phyloP scores from a whole-genome alignment of 2,113 vertebrate species.

The Zapornia atra region DNA sequence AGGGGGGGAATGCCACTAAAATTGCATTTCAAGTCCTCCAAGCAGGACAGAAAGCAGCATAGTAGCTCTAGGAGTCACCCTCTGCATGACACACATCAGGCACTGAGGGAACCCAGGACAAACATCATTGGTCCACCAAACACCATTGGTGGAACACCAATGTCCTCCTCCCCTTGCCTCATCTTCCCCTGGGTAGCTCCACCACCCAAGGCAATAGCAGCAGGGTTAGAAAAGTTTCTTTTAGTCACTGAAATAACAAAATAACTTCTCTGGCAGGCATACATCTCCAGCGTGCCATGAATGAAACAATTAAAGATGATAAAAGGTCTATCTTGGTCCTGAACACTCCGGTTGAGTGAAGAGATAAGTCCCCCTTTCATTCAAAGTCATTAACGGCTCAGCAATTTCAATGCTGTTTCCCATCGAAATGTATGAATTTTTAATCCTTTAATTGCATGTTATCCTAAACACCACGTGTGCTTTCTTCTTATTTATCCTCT shows the following conservation, averaged over 20 bases:
- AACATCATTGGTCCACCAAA: not conserved
- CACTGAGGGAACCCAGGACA: not conserved
- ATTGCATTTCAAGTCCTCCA: not conserved
- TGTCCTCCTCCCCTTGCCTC: not conserved
- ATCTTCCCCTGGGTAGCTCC: not conserved
- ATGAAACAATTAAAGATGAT: not conserved
- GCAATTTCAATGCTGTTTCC: not conserved
- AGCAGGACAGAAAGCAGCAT: not conserved
- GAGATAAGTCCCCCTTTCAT: conserved; percentile 30
- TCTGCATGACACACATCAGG: rapidly evolving
- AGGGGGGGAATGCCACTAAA: not conserved
- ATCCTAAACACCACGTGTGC: not conserved
- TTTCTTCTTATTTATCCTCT: conserved; percentile 2
- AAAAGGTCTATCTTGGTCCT: not conserved
- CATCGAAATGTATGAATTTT: conserved; percentile 31
- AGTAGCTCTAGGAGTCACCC: not conserved
- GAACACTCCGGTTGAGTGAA: not conserved
- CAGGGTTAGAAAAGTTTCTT: not conserved
- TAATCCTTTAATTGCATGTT: conserved; percentile 53
- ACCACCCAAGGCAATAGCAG: not conserved
- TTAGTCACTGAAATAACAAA: not conserved
- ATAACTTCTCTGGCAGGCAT: not conserved
- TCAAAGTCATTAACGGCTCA: not conserved
- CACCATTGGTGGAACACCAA: too few relatives aligned
- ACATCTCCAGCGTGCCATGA: not conserved